Percentiles rank a stretch among this genome's conserved stretches.
These are phyloP conservation scores for Palythoa caribaeorum DNA, from an alignment of 92 coral and sea anemone genomes.

Conservation along the genomic window DNA sequence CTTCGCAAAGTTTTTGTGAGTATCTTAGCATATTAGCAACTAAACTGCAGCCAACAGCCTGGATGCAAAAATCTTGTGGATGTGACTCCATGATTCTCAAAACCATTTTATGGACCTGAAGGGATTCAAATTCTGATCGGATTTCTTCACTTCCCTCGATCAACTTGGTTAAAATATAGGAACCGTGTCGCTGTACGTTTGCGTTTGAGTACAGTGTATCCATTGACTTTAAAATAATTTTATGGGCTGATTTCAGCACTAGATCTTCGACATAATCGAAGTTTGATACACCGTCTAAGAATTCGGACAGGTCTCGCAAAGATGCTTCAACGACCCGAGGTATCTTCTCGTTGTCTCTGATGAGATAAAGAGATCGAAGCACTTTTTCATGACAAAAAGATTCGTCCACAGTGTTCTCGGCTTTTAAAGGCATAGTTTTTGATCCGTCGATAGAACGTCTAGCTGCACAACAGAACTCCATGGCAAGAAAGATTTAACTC, in stretches of 20 bases:
- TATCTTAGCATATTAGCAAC: constrained; percentile 50
- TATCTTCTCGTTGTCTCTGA: constrained; percentile 64
- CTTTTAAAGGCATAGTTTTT: not conserved
- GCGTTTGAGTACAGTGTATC: constrained; percentile 34
- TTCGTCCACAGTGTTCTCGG: constrained; percentile 11
- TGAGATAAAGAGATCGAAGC: constrained; percentile 48
- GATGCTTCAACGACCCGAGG: constrained; percentile 65
- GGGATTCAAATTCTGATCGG: constrained; percentile 45
- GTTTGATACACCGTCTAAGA: constrained; percentile 50
- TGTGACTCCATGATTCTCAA: constrained; percentile 63
- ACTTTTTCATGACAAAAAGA: constrained; percentile 42
- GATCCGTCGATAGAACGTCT: not conserved
- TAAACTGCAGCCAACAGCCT: constrained; percentile 73
- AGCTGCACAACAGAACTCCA: constrained; percentile 38
- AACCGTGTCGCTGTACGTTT: constrained; percentile 73
- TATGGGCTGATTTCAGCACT: constrained; percentile 61
- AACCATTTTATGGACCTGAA: constrained; percentile 47
- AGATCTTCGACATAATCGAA: constrained; percentile 39
- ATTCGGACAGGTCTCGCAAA: constrained; percentile 71
- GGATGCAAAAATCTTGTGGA: constrained; percentile 62
- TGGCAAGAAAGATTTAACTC: not conserved
- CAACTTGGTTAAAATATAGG: constrained; percentile 62
- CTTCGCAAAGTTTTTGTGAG: constrained; percentile 44
- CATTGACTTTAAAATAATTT: constrained; percentile 67
- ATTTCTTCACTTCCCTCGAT: constrained; percentile 64